Percentiles rank a stretch among this genome's conserved stretches.
phyloP scores from a whole-genome alignment of 2,888 invertebrate genomes.

The Stenodera caucasica region DNA sequence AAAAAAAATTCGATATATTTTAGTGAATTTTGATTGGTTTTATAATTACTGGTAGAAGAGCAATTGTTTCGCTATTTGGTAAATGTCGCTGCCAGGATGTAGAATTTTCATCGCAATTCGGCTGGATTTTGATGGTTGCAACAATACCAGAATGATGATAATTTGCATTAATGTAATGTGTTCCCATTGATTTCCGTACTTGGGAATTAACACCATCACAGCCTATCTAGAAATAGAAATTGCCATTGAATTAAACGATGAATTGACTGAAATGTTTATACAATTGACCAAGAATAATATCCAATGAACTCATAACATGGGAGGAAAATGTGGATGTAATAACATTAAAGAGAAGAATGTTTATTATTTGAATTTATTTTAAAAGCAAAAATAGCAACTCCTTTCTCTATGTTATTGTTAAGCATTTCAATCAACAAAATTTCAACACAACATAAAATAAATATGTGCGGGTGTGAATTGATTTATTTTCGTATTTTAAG shows the following conservation, averaged over 20 bases:
- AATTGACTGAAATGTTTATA: not conserved
- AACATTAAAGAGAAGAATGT: not conserved
- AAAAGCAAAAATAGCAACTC: not conserved
- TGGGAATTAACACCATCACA: slow-evolving; percentile 93
- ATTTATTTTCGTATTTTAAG: not conserved
- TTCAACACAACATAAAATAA: slow-evolving; percentile 4
- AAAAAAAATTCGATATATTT: not conserved
- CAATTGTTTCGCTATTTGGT: slow-evolving; percentile 83
- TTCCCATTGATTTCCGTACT: slow-evolving; percentile 80
- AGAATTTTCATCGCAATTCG: slow-evolving; percentile 74
- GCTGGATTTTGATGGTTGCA: slow-evolving; percentile 80
- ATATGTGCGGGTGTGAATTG: not conserved
- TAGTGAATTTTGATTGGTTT: not conserved
- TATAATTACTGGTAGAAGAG: slow-evolving; percentile 71
- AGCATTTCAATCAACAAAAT: not conserved
- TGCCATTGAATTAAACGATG: not conserved
- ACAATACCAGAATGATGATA: slow-evolving; percentile 93
- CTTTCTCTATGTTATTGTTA: not conserved
- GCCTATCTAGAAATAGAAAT: slow-evolving; percentile 69
- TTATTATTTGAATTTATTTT: not conserved
- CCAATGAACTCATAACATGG: not conserved
- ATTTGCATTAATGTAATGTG: slow-evolving; percentile 77
- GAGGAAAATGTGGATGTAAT: not conserved
- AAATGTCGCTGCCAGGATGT: slow-evolving; percentile 97
- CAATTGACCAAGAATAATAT: not conserved